A percentile compares a stretch with the other conserved stretches of the same genome.
These are phyloP conservation scores for Plagiodera versicolora DNA, from an alignment of 2,888 invertebrate genomes.

Conservation along the genomic window DNA sequence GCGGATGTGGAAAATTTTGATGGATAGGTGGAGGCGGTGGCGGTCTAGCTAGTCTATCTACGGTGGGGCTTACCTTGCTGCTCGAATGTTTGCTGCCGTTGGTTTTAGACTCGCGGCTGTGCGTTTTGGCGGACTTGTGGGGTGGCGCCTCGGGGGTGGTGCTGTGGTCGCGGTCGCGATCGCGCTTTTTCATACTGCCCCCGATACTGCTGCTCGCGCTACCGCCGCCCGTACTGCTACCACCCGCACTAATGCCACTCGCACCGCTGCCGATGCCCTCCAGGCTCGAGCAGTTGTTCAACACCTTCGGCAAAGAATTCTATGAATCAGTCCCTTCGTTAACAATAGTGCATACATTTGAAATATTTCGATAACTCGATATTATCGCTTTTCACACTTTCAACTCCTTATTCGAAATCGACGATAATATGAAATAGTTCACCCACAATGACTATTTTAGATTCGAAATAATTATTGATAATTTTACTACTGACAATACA, in stretches of 20 bases:
- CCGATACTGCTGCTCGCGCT: too few relatives aligned
- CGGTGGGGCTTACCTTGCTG: conserved; percentile 49
- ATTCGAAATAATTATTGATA: too few relatives aligned
- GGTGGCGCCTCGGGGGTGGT: conserved; percentile 44
- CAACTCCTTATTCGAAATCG: too few relatives aligned
- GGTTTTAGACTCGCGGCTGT: conserved; percentile 45
- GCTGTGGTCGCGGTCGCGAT: conserved; percentile 41
- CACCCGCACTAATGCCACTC: too few relatives aligned
- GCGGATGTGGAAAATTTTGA: conserved; percentile 10
- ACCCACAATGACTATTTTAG: too few relatives aligned
- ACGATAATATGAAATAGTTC: too few relatives aligned
- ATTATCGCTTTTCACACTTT: too few relatives aligned
- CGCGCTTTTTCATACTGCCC: too few relatives aligned
- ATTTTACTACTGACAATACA: too few relatives aligned
- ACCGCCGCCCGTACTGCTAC: too few relatives aligned
- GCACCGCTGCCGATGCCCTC: conserved; percentile 16
- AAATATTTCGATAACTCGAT: too few relatives aligned
- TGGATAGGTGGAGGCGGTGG: conserved; percentile 7
- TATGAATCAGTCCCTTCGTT: conserved; percentile 37
- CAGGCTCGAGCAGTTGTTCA: conserved; percentile 9
- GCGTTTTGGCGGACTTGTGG: conserved; percentile 44
- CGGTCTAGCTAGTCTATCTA: conserved; percentile 11
- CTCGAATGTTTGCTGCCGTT: conserved; percentile 51
- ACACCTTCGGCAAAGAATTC: neutral
- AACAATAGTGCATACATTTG: too few relatives aligned